A percentile compares a stretch with the other conserved stretches of the same genome.
These are phyloP conservation scores for Eudemis profundana DNA, from an alignment of 2,888 invertebrate species.

Conservation along the genomic window DNA sequence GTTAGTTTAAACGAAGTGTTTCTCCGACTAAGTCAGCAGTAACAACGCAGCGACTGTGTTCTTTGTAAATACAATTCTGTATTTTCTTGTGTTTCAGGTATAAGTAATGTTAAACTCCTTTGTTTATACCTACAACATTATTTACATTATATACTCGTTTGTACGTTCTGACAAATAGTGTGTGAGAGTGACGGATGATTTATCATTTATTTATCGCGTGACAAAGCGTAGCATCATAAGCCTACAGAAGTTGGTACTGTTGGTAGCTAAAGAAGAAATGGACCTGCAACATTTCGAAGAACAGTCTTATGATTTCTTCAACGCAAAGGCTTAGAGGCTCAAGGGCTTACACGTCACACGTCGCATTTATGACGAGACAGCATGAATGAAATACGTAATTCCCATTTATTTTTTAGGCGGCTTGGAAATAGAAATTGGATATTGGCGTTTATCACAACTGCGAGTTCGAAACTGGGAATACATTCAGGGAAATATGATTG, in stretches of 20 bases:
- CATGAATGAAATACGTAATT: slow-evolving; percentile 20
- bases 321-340: slow-evolving; percentile 17
- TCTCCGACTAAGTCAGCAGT: too few species aligned
- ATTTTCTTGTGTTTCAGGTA: too few species aligned
- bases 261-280: neutral
- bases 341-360: slow-evolving; percentile 3
- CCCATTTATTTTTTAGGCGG: neutral
- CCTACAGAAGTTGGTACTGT: too few species aligned
- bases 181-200: too few species aligned
- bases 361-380: slow-evolving; percentile 18
- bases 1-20: too few species aligned
- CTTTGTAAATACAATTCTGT: too few species aligned
- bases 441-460: neutral
- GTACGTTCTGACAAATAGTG: neutral
- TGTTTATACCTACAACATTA: too few species aligned
- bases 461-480: neutral
- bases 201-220: too few species aligned
- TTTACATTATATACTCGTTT: too few species aligned
- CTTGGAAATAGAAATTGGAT: neutral
- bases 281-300: neutral
- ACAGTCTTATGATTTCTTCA: slow-evolving; percentile 10
- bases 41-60: too few species aligned
- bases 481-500: neutral
- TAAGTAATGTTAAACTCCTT: too few species aligned
- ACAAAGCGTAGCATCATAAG: too few species aligned